Evolutionary conservation across 2,797 vertebrate genomes (phyloP).

Genomic region (Parambassis ranga): DNA sequence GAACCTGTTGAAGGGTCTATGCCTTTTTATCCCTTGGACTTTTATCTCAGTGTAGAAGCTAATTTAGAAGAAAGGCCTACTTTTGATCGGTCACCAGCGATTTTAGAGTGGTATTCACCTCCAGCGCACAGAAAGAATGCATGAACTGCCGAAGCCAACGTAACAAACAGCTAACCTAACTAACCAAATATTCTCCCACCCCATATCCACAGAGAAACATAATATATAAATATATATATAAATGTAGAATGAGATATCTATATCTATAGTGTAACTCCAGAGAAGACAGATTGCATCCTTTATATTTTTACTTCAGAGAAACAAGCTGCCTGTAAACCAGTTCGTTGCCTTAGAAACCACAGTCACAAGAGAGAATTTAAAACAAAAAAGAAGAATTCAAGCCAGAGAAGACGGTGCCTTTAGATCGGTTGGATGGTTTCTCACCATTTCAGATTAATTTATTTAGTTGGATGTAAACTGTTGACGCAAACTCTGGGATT

Average conservation of each 20-base stretch:
- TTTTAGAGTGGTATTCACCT: slow-evolving; percentile 51
- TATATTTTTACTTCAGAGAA: slow-evolving; percentile 82
- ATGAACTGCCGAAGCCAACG: slow-evolving; percentile 71
- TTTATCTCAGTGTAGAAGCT: slow-evolving; percentile 11
- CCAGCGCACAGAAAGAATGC: slow-evolving; percentile 70
- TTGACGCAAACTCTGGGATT: slow-evolving; percentile 68
- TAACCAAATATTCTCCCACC: slow-evolving; percentile 81
- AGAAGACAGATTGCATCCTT: slow-evolving; percentile 75
- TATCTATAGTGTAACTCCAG: slow-evolving; percentile 74
- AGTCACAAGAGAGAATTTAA: slow-evolving; percentile 69
- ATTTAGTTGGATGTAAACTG: slow-evolving; percentile 71
- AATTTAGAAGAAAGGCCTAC: slow-evolving; percentile 11
- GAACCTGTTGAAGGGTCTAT: slow-evolving; percentile 20
- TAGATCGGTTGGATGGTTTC: slow-evolving; percentile 75
- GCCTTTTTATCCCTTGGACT: slow-evolving; percentile 5
- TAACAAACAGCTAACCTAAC: slow-evolving; percentile 67
- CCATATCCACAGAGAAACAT: slow-evolving; percentile 66
- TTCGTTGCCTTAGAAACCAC: slow-evolving; percentile 85
- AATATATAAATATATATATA: slow-evolving; percentile 72
- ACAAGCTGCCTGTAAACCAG: slow-evolving; percentile 82
- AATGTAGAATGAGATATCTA: slow-evolving; percentile 71
- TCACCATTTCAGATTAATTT: slow-evolving; percentile 75
- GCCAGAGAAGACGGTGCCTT: slow-evolving; percentile 83
- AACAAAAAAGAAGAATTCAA: slow-evolving; percentile 47
- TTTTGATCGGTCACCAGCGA: slow-evolving; percentile 56